phyloP scores from a whole-genome alignment of 2,888 invertebrate species.

The Morpho helenor region DNA sequence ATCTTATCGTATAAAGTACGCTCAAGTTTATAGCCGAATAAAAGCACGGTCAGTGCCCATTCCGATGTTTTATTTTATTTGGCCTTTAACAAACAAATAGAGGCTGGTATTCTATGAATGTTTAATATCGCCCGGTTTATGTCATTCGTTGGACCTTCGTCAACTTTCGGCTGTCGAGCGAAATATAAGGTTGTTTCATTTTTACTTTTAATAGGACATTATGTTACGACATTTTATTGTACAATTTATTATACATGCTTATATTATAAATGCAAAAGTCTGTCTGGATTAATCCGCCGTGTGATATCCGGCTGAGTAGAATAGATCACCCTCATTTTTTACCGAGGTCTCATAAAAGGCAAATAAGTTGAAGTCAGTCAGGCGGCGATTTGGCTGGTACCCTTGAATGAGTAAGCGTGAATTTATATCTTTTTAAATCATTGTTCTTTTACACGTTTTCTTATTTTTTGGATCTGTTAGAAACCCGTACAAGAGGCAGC shows the following conservation, averaged over 20 bases:
- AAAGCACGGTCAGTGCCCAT: slow-evolving; percentile 3
- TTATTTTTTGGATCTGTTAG: too few relatives aligned
- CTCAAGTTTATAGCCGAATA: slow-evolving; percentile 8
- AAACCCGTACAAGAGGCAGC: too few relatives aligned
- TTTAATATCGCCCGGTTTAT: slow-evolving; percentile 9
- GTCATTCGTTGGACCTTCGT: slow-evolving; percentile 1
- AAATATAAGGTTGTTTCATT: neutral
- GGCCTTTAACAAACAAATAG: slow-evolving; percentile 15
- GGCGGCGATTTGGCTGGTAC: too few relatives aligned
- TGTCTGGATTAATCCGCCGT: too few relatives aligned
- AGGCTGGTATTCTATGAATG: slow-evolving; percentile 11
- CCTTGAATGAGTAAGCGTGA: too few relatives aligned
- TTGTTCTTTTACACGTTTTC: too few relatives aligned
- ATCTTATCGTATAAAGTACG: slow-evolving; percentile 1
- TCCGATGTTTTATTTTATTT: slow-evolving; percentile 10
- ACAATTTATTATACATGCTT: neutral
- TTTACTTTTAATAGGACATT: neutral
- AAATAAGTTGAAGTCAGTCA: too few relatives aligned
- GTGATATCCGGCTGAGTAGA: too few relatives aligned
- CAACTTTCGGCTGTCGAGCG: slow-evolving; percentile 1
- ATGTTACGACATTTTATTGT: neutral
- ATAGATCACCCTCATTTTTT: too few relatives aligned
- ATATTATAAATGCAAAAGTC: too few relatives aligned
- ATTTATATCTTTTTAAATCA: too few relatives aligned
- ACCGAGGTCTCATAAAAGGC: too few relatives aligned